phyloP scores from a whole-genome alignment of 2,888 invertebrate genomes.

The Poecilus cupreus region DNA sequence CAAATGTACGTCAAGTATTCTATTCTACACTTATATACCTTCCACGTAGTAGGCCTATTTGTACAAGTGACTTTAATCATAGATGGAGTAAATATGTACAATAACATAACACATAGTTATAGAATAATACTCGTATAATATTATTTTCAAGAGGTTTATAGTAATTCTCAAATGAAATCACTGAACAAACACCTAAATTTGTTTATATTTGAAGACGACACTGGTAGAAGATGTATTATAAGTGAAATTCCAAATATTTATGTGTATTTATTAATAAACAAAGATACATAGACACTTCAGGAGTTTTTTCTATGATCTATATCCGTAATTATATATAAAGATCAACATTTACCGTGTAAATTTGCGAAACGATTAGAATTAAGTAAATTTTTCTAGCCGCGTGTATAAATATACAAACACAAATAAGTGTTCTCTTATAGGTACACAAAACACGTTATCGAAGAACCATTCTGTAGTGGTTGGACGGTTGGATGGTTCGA shows the following conservation, averaged over 20 bases:
- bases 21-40: too few relatives aligned
- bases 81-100: not conserved
- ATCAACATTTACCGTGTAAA: conserved; percentile 65
- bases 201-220: conserved; percentile 45
- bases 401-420: conserved; percentile 53
- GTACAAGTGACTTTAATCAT: not conserved
- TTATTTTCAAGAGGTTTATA: conserved; percentile 33
- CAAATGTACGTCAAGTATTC: too few relatives aligned
- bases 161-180: conserved; percentile 21
- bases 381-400: conserved; percentile 61
- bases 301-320: conserved; percentile 42
- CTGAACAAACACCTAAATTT: conserved; percentile 33
- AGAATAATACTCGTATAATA: not conserved
- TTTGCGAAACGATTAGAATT: conserved; percentile 68
- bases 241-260: conserved; percentile 59
- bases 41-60: not conserved
- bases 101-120: not conserved
- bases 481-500: not conserved
- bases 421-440: conserved; percentile 46
- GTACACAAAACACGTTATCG: conserved; percentile 28
- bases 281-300: conserved; percentile 44
- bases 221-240: conserved; percentile 48
- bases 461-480: conserved; percentile 13
- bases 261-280: conserved; percentile 56
- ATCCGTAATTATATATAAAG: conserved; percentile 54